These are phyloP conservation scores for Pristionchus japonicus DNA, from an alignment of 2,888 invertebrate species.

Conservation along the genomic window DNA sequence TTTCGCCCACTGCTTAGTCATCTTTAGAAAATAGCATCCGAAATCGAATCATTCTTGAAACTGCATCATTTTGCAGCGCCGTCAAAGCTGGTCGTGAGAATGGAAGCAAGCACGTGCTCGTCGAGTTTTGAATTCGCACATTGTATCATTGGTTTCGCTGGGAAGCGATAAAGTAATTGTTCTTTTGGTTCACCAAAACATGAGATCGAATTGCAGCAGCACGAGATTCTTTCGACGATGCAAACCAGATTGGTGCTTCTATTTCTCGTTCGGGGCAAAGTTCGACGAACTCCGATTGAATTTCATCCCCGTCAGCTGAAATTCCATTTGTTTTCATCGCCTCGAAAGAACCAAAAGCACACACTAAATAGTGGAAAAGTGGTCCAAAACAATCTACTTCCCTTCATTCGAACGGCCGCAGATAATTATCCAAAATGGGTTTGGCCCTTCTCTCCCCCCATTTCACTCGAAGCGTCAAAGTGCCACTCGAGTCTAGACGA, in stretches of 20 bases:
- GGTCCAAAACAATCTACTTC: neutral
- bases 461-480: neutral
- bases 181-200: neutral
- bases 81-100: too few relatives aligned
- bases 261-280: neutral
- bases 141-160: neutral
- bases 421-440: neutral
- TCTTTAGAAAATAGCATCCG: neutral
- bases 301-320: neutral
- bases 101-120: too few relatives aligned
- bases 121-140: neutral
- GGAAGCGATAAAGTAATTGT: neutral
- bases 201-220: neutral
- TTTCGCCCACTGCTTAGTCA: neutral
- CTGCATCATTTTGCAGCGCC: neutral
- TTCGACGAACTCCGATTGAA: neutral
- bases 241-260: neutral
- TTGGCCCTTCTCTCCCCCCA: neutral
- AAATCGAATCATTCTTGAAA: neutral
- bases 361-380: neutral
- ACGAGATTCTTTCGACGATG: neutral
- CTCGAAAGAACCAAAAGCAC: neutral
- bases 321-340: slow-evolving; percentile 3
- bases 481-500: neutral
- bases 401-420: neutral